These are phyloP conservation scores for Anguilla japonica DNA, from an alignment of 2,113 vertebrate genomes.

Conservation along the genomic window DNA sequence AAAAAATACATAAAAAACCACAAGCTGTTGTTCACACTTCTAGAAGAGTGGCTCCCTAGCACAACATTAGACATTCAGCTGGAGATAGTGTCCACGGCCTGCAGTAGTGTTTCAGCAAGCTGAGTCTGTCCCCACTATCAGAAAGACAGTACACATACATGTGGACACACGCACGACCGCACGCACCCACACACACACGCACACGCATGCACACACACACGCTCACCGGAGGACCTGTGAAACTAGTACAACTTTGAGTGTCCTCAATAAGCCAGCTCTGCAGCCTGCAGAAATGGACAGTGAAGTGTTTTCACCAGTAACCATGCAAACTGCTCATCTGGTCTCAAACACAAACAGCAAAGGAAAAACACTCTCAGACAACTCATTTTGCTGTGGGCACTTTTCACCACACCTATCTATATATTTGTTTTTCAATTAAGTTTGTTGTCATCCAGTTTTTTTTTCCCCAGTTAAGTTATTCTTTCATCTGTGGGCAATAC, in stretches of 20 bases:
- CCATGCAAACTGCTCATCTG: conserved; percentile 8
- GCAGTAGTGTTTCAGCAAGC: neutral
- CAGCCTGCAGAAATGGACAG: conserved; percentile 5
- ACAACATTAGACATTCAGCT: too few species aligned
- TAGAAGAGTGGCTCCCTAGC: too few species aligned
- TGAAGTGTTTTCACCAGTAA: conserved; percentile 6
- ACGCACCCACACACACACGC: conserved; percentile 10
- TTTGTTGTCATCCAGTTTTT: neutral
- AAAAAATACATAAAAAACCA: too few species aligned
- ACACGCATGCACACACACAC: neutral
- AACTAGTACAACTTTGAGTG: neutral
- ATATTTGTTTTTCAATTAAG: neutral
- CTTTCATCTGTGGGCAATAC: neutral
- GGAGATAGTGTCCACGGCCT: neutral
- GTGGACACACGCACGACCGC: neutral
- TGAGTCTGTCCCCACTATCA: neutral
- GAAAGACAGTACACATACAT: neutral
- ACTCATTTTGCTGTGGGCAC: neutral
- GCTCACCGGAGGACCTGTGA: neutral
- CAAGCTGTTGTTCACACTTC: too few species aligned
- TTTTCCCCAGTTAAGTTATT: neutral
- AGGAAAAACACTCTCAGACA: neutral
- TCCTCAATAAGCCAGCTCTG: conserved; percentile 11
- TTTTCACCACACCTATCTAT: neutral
- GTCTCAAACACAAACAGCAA: neutral